phyloP scores from a whole-genome alignment of 2,113 vertebrate species.

The Todiramphus chloris region DNA sequence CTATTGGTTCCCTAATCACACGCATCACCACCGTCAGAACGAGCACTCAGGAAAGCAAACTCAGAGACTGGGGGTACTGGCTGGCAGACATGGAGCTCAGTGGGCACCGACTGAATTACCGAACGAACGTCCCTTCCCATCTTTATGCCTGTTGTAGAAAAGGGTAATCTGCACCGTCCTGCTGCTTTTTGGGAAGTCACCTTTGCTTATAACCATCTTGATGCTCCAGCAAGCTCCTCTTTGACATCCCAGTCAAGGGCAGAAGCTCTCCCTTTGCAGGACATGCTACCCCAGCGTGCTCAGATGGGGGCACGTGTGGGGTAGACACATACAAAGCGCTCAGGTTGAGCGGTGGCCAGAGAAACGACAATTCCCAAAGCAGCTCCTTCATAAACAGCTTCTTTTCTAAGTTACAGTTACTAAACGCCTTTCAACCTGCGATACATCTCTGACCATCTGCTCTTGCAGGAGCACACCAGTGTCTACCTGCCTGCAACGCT shows the following conservation, averaged over 20 bases:
- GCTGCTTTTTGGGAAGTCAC: not conserved
- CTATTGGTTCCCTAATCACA: not conserved
- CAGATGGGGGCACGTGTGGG: fast-evolving
- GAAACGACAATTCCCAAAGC: not conserved
- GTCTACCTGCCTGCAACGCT: fast-evolving
- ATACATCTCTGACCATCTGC: too few species aligned
- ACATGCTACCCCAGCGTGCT: not conserved
- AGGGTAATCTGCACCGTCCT: not conserved
- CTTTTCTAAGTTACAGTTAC: not conserved
- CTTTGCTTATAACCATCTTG: not conserved
- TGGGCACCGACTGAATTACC: fast-evolving
- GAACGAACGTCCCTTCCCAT: not conserved
- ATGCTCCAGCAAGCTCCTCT: fast-evolving
- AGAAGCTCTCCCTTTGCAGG: not conserved
- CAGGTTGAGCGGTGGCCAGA: not conserved
- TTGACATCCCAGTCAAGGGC: fast-evolving
- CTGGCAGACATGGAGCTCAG: not conserved
- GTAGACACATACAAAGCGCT: not conserved
- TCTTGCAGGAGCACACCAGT: fast-evolving
- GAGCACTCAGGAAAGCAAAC: fast-evolving
- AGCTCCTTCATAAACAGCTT: not conserved
- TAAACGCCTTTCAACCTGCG: not conserved
- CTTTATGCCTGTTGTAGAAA: not conserved
- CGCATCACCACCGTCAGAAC: not conserved
- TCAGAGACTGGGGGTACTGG: not conserved